A percentile compares a stretch with the other conserved stretches of the same genome.
Conservation (phyloP, 2,888 invertebrate species). For the Pachymerium ferrugineum region DNA sequence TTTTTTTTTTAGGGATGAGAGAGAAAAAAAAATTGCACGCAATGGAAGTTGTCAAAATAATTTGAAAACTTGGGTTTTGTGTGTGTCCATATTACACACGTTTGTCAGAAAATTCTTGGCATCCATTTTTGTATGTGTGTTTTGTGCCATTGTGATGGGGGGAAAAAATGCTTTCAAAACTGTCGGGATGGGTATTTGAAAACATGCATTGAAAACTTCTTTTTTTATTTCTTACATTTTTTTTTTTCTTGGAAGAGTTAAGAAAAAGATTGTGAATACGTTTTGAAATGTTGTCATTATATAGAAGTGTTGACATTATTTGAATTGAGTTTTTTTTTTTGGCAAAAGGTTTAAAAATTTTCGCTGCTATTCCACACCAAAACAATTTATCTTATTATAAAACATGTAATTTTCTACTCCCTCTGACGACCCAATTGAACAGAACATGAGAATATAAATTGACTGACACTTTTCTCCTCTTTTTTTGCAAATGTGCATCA, state of each 20-base stretch:
- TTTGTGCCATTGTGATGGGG: not conserved
- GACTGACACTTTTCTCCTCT: not conserved
- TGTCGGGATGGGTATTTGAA: not conserved
- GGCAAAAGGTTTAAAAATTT: too few species aligned
- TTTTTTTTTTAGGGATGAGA: too few species aligned
- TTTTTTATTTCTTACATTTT: not conserved
- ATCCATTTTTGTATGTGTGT: slow-evolving; percentile 2
- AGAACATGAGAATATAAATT: too few species aligned
- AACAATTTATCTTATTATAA: too few species aligned
- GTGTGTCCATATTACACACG: not conserved
- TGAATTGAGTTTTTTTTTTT: too few species aligned
- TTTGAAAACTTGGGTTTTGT: not conserved
- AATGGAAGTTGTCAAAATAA: not conserved
- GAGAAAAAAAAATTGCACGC: too few species aligned
- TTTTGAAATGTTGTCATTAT: slow-evolving; percentile 9
- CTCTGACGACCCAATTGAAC: too few species aligned
- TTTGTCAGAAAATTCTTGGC: slow-evolving; percentile 7
- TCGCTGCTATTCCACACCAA: too few species aligned
- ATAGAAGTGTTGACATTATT: slow-evolving; percentile 13
- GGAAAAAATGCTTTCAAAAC: slow-evolving; percentile 1
- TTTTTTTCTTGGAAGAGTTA: not conserved
- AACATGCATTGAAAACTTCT: not conserved
- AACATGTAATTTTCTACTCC: too few species aligned
- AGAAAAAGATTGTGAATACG: slow-evolving; percentile 13
- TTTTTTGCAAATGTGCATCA: not conserved